phyloP scores from a whole-genome alignment of 2,888 invertebrate species.

The Drosophila mayaguana region DNA sequence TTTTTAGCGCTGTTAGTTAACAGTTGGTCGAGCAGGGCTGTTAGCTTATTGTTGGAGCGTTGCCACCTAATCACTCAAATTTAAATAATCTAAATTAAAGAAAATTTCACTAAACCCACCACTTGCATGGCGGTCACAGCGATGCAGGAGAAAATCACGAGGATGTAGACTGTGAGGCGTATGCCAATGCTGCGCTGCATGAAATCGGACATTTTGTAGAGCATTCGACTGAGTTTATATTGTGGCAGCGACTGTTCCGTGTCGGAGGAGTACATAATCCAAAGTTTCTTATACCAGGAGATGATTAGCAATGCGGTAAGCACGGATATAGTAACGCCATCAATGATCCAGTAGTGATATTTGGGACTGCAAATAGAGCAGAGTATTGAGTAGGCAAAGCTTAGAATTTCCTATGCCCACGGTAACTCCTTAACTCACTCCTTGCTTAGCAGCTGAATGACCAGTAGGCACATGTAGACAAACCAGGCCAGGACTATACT shows the following conservation, averaged over 20 bases:
- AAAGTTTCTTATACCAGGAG: slow-evolving; percentile 91
- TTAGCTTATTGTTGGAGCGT: neutral
- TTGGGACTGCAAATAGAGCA: slow-evolving; percentile 25
- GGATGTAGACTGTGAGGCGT: slow-evolving; percentile 89
- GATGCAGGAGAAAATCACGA: slow-evolving; percentile 88
- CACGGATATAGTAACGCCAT: slow-evolving; percentile 85
- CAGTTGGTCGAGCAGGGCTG: neutral
- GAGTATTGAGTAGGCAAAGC: too few relatives aligned
- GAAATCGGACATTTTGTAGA: slow-evolving; percentile 88
- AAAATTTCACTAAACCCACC: slow-evolving; percentile 40
- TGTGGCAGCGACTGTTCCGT: slow-evolving; percentile 84
- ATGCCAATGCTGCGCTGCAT: slow-evolving; percentile 88
- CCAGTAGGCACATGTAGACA: slow-evolving; percentile 87
- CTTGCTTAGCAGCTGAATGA: slow-evolving; percentile 88
- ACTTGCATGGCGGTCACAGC: slow-evolving; percentile 83
- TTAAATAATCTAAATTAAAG: neutral
- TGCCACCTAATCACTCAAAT: slow-evolving; percentile 1
- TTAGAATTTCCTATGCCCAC: too few relatives aligned
- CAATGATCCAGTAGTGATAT: slow-evolving; percentile 85
- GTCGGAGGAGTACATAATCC: slow-evolving; percentile 86
- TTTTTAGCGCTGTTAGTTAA: neutral
- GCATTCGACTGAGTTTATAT: slow-evolving; percentile 86
- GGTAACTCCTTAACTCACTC: slow-evolving; percentile 67
- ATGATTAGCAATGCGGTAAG: slow-evolving; percentile 88
- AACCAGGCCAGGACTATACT: slow-evolving; percentile 88